Conservation (phyloP, 2,113 vertebrate species). For the Odocoileus hemionus region DNA sequence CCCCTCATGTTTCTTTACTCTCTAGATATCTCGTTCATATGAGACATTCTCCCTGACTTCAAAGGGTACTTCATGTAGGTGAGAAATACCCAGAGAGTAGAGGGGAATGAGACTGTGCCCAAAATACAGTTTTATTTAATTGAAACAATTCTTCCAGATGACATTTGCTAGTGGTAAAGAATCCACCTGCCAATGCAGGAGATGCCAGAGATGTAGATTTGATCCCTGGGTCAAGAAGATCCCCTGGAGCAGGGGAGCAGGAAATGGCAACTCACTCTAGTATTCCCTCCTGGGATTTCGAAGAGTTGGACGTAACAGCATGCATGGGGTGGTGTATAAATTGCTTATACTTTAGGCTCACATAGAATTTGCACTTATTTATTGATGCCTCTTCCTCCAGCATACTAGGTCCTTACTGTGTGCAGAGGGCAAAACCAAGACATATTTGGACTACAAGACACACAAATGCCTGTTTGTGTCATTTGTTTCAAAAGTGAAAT, state of each 20-base stretch:
- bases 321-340: not conserved
- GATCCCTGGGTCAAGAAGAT: not conserved
- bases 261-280: not conserved
- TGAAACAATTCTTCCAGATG: not conserved
- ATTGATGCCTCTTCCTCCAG: not conserved
- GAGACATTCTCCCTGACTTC: not conserved
- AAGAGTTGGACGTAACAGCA: not conserved
- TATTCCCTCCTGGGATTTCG: not conserved
- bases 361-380: not conserved
- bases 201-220: not conserved
- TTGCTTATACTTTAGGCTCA: not conserved
- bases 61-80: not conserved
- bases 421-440: constrained; percentile 18
- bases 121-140: constrained; percentile 30
- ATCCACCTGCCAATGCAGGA: not conserved
- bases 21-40: not conserved
- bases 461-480: not conserved
- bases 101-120: not conserved
- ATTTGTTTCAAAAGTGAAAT: constrained; percentile 35
- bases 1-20: not conserved
- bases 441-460: not conserved
- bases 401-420: not conserved
- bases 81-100: not conserved
- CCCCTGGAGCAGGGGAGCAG: not conserved
- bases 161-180: not conserved